A percentile compares a stretch with the other conserved stretches of the same genome.
phyloP scores from a whole-genome alignment of 2,797 vertebrate genomes.

The Bradypus variegatus region DNA sequence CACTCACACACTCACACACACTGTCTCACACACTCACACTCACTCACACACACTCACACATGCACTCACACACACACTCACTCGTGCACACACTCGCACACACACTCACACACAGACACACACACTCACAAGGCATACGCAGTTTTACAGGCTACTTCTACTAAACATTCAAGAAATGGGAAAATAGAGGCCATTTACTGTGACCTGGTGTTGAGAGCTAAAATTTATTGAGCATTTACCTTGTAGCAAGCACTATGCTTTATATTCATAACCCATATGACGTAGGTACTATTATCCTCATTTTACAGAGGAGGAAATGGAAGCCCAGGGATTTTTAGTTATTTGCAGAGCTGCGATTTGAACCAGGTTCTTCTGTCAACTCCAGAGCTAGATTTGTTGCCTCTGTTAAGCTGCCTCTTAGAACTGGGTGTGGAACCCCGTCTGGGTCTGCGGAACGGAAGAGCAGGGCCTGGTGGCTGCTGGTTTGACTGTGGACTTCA shows the following conservation, averaged over 20 bases:
- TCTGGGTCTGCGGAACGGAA: no score
- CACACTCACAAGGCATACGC: not conserved
- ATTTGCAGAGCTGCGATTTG: not conserved
- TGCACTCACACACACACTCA: no score
- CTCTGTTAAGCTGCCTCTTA: fast-evolving
- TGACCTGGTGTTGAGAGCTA: not conserved
- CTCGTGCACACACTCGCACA: fast-evolving
- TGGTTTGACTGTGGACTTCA: not conserved
- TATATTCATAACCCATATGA: not conserved
- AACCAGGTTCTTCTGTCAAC: not conserved
- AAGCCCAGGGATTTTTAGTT: not conserved
- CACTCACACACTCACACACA: not conserved
- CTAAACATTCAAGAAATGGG: not conserved
- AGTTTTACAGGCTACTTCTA: not conserved
- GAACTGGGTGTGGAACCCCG: not conserved
- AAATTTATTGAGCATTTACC: not conserved
- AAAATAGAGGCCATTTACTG: not conserved
- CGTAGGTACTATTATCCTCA: not conserved
- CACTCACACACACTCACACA: not conserved
- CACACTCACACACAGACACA: fast-evolving
- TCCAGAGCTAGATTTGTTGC: fast-evolving
- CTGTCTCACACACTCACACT: fast-evolving
- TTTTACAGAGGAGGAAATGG: not conserved
- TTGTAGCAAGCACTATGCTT: not conserved
- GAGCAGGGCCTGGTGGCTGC: not conserved